These are phyloP conservation scores for Porphyrio hochstetteri DNA, from an alignment of 2,113 vertebrate species.

Conservation along the genomic window DNA sequence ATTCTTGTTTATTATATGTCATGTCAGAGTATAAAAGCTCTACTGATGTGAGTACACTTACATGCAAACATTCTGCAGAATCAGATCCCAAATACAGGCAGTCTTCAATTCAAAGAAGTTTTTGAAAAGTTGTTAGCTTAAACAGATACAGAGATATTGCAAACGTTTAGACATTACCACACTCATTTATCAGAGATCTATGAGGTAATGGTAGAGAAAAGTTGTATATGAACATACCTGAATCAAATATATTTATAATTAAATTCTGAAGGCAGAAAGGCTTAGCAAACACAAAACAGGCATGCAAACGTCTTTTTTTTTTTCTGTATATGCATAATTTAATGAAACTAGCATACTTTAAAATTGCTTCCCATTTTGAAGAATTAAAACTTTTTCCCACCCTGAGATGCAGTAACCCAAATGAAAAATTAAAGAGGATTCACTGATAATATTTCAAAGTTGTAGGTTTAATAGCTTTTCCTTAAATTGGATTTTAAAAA, in stretches of 20 bases:
- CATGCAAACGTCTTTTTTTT: not conserved
- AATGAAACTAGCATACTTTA: not conserved
- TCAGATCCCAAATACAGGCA: not conserved
- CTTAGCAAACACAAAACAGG: not conserved
- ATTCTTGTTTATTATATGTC: constrained; percentile 7
- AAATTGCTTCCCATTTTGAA: not conserved
- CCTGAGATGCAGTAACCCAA: not conserved
- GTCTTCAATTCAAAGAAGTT: not conserved
- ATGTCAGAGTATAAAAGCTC: not conserved
- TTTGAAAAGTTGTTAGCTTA: not conserved
- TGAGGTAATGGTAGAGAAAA: not conserved
- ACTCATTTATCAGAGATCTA: not conserved
- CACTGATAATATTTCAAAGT: not conserved
- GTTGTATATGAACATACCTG: not conserved
- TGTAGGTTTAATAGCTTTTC: not conserved
- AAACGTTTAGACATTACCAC: not conserved
- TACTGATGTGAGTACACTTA: not conserved
- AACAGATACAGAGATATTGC: not conserved
- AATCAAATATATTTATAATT: not conserved
- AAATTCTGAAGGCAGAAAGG: not conserved
- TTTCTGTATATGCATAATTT: not conserved
- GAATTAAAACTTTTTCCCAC: not conserved
- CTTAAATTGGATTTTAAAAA: not conserved
- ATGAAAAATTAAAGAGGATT: not conserved
- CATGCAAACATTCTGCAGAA: not conserved